Conservation (phyloP, 2,113 vertebrate genomes). For the Recurvirostra avosetta region DNA sequence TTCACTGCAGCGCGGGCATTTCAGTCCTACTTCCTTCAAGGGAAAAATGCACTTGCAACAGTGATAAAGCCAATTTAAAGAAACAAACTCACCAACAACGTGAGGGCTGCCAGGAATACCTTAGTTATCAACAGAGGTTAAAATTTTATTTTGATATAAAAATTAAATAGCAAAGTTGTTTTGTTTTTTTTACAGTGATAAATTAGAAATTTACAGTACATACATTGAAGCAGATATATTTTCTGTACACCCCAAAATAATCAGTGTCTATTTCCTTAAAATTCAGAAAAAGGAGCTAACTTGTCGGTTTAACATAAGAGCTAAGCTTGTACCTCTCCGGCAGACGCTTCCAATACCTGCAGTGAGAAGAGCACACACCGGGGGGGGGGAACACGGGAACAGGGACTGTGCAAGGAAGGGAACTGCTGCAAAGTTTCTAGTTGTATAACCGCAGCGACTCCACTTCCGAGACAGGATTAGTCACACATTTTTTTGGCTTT, state of each 20-base stretch:
- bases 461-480: constrained; percentile 16
- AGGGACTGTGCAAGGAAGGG: background rate
- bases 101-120: background rate
- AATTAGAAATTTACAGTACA: constrained; percentile 87
- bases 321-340: constrained; percentile 58
- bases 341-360: background rate
- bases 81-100: background rate
- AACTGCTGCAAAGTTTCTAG: background rate
- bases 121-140: constrained; percentile 56
- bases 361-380: background rate
- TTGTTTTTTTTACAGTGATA: constrained; percentile 77
- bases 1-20: background rate
- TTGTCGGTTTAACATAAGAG: background rate
- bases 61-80: background rate
- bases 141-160: constrained; percentile 84
- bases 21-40: background rate
- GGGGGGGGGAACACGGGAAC: background rate
- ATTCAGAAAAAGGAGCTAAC: constrained; percentile 9
- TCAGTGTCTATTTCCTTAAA: constrained; percentile 65
- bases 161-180: constrained; percentile 84
- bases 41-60: background rate
- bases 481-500: background rate
- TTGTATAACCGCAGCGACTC: background rate
- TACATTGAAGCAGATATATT: constrained; percentile 75
- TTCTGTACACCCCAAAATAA: constrained; percentile 70